Evolutionary conservation across 1,140 invertebrate genomes (phyloP).

Genomic region (Zaprionus gabonicus): DNA sequence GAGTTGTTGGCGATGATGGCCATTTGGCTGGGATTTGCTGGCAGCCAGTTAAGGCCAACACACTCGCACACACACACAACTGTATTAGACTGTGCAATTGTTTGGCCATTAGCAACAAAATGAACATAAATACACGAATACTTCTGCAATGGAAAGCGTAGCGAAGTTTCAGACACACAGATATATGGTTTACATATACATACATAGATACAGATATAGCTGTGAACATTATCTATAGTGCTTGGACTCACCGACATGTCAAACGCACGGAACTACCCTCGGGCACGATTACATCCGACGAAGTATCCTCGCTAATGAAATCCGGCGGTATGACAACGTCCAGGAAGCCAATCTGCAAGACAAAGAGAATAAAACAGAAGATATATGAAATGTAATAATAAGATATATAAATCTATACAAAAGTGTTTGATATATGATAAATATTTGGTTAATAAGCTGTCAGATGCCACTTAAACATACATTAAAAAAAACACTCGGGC

Average conservation of each 20-base stretch:
- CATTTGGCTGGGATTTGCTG: slow-evolving; percentile 39
- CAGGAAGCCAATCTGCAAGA: slow-evolving; percentile 90
- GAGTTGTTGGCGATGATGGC: slow-evolving; percentile 18
- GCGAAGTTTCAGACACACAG: background rate
- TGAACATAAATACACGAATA: slow-evolving; percentile 9
- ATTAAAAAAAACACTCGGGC: no score
- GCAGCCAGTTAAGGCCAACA: slow-evolving; percentile 24
- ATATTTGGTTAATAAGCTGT: no score
- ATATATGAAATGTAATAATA: background rate
- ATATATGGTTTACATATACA: background rate
- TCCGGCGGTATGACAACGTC: slow-evolving; percentile 94
- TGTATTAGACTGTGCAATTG: slow-evolving; percentile 12
- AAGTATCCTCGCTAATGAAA: slow-evolving; percentile 92
- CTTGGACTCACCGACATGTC: slow-evolving; percentile 85
- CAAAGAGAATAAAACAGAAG: slow-evolving; percentile 2
- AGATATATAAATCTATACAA: no score
- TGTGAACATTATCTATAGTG: background rate
- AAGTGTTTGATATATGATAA: no score
- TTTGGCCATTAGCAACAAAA: slow-evolving; percentile 27
- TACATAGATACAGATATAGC: background rate
- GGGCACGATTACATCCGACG: slow-evolving; percentile 91
- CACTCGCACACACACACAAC: background rate
- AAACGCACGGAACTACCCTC: slow-evolving; percentile 90
- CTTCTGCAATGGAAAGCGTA: background rate
- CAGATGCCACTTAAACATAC: no score